Evolutionary conservation across 2,888 invertebrate species (phyloP), one percentile per base, ranked within the genome.

Genomic region (Synergus gifuensis): DNA sequence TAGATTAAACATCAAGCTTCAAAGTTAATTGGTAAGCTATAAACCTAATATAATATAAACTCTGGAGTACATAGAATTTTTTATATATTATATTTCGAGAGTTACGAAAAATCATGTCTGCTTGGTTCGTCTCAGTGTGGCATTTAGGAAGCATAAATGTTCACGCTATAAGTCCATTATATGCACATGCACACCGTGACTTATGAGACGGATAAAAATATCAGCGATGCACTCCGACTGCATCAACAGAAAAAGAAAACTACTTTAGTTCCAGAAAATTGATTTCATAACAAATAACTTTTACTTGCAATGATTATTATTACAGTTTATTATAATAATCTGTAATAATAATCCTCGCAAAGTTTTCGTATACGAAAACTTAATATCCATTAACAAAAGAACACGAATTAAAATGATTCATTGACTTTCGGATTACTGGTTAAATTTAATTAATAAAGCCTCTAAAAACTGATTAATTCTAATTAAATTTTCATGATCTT

Each of bases 81-180:
- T 69, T 54, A 54, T 46, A 46, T 69, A 46, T 69, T n/a, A n/a
- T 46, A 46, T 28, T 18, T 22, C 5, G 3, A 49, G 28, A 69
- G 7, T 54, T 46, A 67, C 16, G 46, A 46, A 69, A 69, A 69
- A 46, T 49, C 44, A 28, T 69, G 69, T 69, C 22, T 69, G 46
- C 69, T 69, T 69, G 69, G 14, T 69, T 69, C 46, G 46, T 69
- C 42, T 69, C 28, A 69, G 8, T 46, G 69, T 69, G 69, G 69
- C 69, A 69, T 69, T 69, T 69, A 69, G 22, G 69, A 46, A 22
- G 28, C 28, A 69, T 64, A 64, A 64, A 64, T 40, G 64, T 64
- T 64, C 64, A 18, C 66, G 42, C 42, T 44, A 9, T 42, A 42
- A 2, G 9, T 9, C 44, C 44, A 44, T 44, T 49, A 49, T 16